Evolutionary conservation across 2,888 invertebrate genomes (phyloP), one percentile per base, ranked within the genome.

Genomic region (Lottia scabra): DNA sequence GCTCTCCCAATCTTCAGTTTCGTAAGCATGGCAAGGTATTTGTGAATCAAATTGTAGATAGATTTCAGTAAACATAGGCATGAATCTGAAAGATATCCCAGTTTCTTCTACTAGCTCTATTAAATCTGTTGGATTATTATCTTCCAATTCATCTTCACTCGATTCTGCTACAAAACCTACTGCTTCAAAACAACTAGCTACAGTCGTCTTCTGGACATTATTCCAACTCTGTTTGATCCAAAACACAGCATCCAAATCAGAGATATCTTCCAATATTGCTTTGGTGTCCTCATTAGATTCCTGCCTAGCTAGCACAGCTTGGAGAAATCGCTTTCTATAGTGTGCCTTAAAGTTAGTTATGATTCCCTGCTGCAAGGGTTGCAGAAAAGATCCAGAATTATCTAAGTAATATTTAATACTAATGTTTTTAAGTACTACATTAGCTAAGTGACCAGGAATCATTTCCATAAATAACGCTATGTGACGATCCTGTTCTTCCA

Each of bases 391-490:
- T 12, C 72, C 44, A 6, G 75, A 72, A 65, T 72, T 67, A 45
- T 75, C 75, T 72, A 75, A 64, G 63, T 70, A 75, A 67, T 72
- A 75, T 65, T 75, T 72, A 65, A 75, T 70, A 27, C 70, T 72
- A 63, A 72, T 66, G 46, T 75, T 70, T 48, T 72, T 75, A 65
- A 75, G 68, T 45, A 75, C 63, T 4, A 66, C 56, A n/a, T 67
- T 67, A 30, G 72, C 68, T 45, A 75, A 72, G 64, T 75, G 75
- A 16, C 65, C 67, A 1, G 75, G 75, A 10, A 70, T 69, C 75
- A 75, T 75, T 56, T 75, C 75, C 75, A 75, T 72, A 63, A 75
- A 75, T 43, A 75, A 48, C 10, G 75, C 75, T 38, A 75, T 75
- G 65, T 70, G 67, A 26, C 75, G 67, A 23, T 56, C 65, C 30